A percentile compares a stretch with the other conserved stretches of the same genome.
phyloP scores from a whole-genome alignment of 2,888 invertebrate species.

The Macropis europaea region DNA sequence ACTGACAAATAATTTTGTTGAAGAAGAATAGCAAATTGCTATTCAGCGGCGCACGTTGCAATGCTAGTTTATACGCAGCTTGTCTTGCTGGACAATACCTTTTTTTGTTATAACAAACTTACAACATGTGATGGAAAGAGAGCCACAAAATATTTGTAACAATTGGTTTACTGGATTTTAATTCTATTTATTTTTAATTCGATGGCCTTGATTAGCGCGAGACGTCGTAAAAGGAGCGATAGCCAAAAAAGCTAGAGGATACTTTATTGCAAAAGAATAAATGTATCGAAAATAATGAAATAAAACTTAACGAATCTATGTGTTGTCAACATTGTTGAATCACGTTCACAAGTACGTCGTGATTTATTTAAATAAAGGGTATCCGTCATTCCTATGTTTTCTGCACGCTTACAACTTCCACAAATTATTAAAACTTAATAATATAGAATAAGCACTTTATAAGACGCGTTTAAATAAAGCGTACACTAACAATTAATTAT shows the following conservation, averaged over 20 bases:
- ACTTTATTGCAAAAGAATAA: slow-evolving; percentile 49
- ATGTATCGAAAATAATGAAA: slow-evolving; percentile 53
- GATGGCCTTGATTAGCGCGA: slow-evolving; percentile 29
- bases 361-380: not conserved
- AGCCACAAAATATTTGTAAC: slow-evolving; percentile 8
- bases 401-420: not conserved
- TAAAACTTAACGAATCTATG: slow-evolving; percentile 56
- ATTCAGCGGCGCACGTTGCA: too few relatives aligned
- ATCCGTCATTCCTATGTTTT: not conserved
- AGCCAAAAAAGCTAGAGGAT: slow-evolving; percentile 34
- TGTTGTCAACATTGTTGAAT: slow-evolving; percentile 35
- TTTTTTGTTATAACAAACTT: slow-evolving; percentile 17
- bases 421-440: not conserved
- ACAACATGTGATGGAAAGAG: not conserved
- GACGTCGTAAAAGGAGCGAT: slow-evolving; percentile 42
- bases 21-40: too few relatives aligned
- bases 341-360: not conserved
- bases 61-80: not conserved
- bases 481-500: not conserved
- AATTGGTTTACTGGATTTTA: slow-evolving; percentile 19
- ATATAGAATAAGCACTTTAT: too few relatives aligned
- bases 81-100: not conserved
- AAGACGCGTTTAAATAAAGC: too few relatives aligned
- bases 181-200: slow-evolving; percentile 34
- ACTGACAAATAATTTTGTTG: too few relatives aligned